Conservation (phyloP, 2,888 invertebrate species). For the Noctuana brunneofusca region DNA sequence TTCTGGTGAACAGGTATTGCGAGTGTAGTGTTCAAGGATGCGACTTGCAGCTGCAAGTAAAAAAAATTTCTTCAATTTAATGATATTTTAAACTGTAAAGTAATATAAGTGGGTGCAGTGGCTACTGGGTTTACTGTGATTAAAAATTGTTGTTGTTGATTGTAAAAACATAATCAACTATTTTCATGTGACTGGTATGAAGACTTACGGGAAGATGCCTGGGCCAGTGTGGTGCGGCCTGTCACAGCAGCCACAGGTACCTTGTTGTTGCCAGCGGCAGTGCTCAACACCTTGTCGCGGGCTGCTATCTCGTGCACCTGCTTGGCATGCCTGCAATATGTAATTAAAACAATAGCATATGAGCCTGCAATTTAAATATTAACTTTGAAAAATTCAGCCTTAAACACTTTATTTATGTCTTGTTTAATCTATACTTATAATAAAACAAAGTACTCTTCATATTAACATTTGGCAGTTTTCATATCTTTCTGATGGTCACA, state of each 20-base stretch:
- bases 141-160: background rate
- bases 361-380: too few species aligned
- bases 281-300: slow-evolving; percentile 79
- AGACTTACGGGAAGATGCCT: slow-evolving; percentile 70
- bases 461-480: too few species aligned
- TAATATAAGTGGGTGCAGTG: background rate
- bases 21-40: slow-evolving; percentile 75
- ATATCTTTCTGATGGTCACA: too few species aligned
- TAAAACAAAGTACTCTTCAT: too few species aligned
- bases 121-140: too few species aligned
- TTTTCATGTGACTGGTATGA: background rate
- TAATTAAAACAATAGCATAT: too few species aligned
- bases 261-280: slow-evolving; percentile 50
- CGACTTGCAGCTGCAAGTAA: slow-evolving; percentile 66
- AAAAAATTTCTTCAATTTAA: background rate
- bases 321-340: slow-evolving; percentile 78
- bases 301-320: slow-evolving; percentile 83
- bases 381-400: too few species aligned
- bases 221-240: slow-evolving; percentile 64
- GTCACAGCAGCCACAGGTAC: slow-evolving; percentile 81
- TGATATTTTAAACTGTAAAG: background rate
- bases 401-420: too few species aligned
- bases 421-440: too few species aligned
- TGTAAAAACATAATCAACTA: too few species aligned
- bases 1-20: slow-evolving; percentile 58